Evolutionary conservation across 2,113 vertebrate genomes (phyloP).

Genomic region (Falco punctatus): DNA sequence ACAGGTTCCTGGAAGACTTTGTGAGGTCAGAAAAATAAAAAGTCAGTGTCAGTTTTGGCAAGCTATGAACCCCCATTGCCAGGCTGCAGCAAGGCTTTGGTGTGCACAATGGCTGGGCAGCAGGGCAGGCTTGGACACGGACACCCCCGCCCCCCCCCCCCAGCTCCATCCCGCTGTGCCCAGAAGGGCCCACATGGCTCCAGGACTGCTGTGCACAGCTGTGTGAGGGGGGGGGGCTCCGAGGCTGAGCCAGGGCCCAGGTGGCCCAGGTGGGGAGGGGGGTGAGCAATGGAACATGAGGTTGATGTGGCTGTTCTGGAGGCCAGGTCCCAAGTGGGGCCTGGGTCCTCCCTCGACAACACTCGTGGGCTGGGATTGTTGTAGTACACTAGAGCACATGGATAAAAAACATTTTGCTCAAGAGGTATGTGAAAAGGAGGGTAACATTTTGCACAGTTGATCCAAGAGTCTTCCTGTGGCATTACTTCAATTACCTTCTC

Average conservation of each 20-base stretch:
- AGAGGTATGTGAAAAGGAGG: neutral
- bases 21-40: neutral
- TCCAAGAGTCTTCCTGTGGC: neutral
- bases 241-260: neutral
- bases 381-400: neutral
- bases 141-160: too few species aligned
- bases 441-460: neutral
- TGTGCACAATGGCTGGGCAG: neutral
- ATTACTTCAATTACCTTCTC: neutral
- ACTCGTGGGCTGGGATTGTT: neutral
- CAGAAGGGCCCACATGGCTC: neutral
- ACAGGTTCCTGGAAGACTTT: neutral
- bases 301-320: neutral
- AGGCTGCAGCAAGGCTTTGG: neutral
- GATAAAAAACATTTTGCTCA: rapidly evolving
- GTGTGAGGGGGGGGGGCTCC: too few species aligned
- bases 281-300: neutral
- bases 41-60: neutral
- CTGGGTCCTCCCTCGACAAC: rapidly evolving
- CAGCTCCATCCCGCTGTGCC: rapidly evolving
- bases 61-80: neutral
- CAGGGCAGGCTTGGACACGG: neutral
- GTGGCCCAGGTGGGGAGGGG: neutral
- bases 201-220: neutral
- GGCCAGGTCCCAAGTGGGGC: rapidly evolving